Evolutionary conservation across 2,113 vertebrate species (phyloP), one percentile per base, ranked within the genome.

Genomic region (Phylloscopus whistleri): DNA sequence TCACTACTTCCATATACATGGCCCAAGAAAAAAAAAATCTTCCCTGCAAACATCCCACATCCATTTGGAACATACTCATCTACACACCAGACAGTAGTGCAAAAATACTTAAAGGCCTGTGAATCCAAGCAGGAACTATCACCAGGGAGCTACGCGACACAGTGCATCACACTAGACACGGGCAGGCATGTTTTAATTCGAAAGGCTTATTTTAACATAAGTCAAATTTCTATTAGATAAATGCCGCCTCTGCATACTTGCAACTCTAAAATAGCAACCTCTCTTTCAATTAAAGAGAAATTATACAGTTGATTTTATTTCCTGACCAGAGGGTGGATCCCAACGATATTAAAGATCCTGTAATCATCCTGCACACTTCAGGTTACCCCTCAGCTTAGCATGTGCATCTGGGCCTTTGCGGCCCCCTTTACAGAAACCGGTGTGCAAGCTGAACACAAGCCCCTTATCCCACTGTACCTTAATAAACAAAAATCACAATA

Each of bases 141-240:
- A 39, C 23, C 41, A 75, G 1, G 41, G 39, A 86, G 23, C 72
- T 20, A 52, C 28, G 0, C 2, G 0, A 53, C 24, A 62, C 3
- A 48, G 56, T 2, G 44, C 12, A 52, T 44, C 55, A 49, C 28
- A 26, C 13, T 22, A 46, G 43, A 62, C 31, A 56, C 0, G 0
- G 7, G 9, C 17, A 60, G 13, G 16, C 0, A 2, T 26, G 28
- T 52, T 72, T 89, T 41, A 67, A 93, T 49, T 80, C 12, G 23
- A 77, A 78, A 59, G 7, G 19, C 43, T 67, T 91, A 46, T 55
- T 91, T 84, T 73, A 83, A 75, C 13, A 7, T 6, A 33, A 66
- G 35, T 6, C 51, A 13, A 63, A 77, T 46, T 67, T 49, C 31
- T 80, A 4, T 31, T 14, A 52, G 53, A 74, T n/a, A 91, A 72